Conservation (phyloP, 2,797 vertebrate species). For the Acanthornis magna region DNA sequence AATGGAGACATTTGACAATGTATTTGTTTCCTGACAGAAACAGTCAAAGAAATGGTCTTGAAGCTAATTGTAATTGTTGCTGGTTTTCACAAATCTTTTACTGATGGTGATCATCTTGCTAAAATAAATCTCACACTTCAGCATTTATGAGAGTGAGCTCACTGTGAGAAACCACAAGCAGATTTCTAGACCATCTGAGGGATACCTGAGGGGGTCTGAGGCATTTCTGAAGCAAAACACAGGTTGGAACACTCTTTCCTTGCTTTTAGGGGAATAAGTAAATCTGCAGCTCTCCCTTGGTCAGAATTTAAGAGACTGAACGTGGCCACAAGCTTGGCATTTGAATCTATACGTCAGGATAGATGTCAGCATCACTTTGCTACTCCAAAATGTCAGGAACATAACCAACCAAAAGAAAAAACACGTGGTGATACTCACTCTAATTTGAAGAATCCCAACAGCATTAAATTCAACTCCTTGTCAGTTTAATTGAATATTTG, state of each 20-base stretch:
- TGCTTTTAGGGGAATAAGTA: background rate
- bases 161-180: background rate
- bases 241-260: background rate
- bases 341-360: background rate
- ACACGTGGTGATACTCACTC: fast-evolving
- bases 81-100: background rate
- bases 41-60: background rate
- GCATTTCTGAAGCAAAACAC: background rate
- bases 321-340: background rate
- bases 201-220: background rate
- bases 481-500: background rate
- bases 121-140: background rate
- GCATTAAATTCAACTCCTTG: background rate
- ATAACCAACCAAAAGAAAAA: background rate
- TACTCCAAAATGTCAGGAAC: background rate
- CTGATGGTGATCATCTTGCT: background rate
- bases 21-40: background rate
- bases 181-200: background rate
- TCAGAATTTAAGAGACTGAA: background rate
- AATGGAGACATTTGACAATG: background rate
- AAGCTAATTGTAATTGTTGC: background rate
- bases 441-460: background rate
- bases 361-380: background rate
- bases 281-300: background rate
- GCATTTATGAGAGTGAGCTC: background rate